A percentile compares a stretch with the other conserved stretches of the same genome.
These are phyloP conservation scores for Branchinecta lindahli DNA, from an alignment of 1,140 invertebrate species.

Conservation along the genomic window DNA sequence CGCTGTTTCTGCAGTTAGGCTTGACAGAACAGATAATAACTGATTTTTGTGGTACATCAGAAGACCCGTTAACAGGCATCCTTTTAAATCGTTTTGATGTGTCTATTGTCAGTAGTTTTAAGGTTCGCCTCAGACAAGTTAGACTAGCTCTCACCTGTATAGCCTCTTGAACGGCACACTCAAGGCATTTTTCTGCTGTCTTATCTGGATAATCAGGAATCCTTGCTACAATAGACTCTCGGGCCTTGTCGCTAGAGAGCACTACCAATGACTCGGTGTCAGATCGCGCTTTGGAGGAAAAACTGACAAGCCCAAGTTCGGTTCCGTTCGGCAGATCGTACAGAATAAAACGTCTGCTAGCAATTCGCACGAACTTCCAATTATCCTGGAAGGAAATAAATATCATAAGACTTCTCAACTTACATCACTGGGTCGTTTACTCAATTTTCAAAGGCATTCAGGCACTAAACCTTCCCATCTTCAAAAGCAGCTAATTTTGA, in stretches of 20 bases:
- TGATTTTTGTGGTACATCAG: no score
- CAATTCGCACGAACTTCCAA: slow-evolving; percentile 40
- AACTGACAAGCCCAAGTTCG: slow-evolving; percentile 31
- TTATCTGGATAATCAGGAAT: slow-evolving; percentile 32
- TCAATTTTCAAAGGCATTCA: no score
- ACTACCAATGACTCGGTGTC: slow-evolving; percentile 29
- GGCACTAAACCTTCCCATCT: no score
- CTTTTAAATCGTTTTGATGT: no score
- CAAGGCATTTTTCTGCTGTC: slow-evolving; percentile 30
- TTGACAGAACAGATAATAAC: no score
- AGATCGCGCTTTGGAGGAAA: slow-evolving; percentile 32
- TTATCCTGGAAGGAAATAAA: slow-evolving; percentile 31
- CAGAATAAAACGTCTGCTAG: slow-evolving; percentile 39
- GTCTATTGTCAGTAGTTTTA: no score
- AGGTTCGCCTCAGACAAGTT: no score
- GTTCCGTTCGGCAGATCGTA: slow-evolving; percentile 36
- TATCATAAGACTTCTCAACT: no score
- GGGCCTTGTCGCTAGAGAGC: slow-evolving; percentile 26
- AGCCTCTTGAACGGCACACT: slow-evolving; percentile 36
- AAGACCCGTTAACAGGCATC: no score
- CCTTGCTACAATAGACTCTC: slow-evolving; percentile 34
- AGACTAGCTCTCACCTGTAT: slow-evolving; percentile 28
- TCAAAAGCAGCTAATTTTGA: no score
- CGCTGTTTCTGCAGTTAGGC: no score
- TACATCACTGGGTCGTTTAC: no score